These are phyloP conservation scores for Petrocephalus microphthalmus DNA, from an alignment of 2,113 vertebrate genomes.

Conservation along the genomic window DNA sequence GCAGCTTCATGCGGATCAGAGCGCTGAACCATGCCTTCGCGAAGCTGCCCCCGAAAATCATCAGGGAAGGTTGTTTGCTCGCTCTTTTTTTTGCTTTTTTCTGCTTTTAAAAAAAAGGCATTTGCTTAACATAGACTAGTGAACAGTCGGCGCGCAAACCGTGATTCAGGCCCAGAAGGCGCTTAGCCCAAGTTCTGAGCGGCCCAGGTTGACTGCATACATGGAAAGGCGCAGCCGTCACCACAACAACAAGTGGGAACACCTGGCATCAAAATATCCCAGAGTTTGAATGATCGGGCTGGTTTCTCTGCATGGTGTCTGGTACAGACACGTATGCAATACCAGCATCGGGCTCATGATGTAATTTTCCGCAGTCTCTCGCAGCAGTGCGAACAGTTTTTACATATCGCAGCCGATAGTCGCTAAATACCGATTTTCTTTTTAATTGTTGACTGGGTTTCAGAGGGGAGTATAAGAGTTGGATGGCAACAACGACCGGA, in stretches of 20 bases:
- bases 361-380: neutral
- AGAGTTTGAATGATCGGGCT: neutral
- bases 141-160: neutral
- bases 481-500: too few species aligned
- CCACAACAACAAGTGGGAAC: neutral
- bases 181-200: neutral
- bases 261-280: neutral
- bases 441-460: neutral
- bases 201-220: neutral
- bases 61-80: neutral
- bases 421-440: neutral
- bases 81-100: too few species aligned
- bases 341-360: neutral
- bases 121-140: neutral
- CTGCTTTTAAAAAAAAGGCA: neutral
- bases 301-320: neutral
- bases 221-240: neutral
- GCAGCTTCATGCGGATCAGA: neutral
- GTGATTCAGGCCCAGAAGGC: neutral
- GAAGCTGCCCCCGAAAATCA: neutral
- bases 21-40: neutral
- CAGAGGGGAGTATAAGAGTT: neutral
- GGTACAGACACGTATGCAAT: neutral
- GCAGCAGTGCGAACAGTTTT: neutral
- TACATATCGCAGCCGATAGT: neutral